Conservation (phyloP, 2,888 invertebrate genomes). For the Andrena dorsata region DNA sequence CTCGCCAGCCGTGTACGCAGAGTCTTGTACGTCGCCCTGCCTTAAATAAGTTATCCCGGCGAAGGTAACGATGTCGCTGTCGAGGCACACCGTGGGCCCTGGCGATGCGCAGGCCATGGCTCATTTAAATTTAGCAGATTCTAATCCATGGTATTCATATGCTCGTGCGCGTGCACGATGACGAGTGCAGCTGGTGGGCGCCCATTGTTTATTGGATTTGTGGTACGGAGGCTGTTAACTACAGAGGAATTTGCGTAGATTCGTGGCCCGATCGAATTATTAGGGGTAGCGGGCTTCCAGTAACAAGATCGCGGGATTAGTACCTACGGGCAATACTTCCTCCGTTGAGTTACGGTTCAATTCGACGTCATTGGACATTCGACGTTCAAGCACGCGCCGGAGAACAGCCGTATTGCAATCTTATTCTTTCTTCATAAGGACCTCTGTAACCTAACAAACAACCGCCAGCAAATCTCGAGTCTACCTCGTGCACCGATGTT, state of each 20-base stretch:
- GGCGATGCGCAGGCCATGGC: conserved; percentile 13
- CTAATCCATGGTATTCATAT: conserved; percentile 38
- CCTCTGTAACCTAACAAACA: conserved; percentile 9
- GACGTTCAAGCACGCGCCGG: too few relatives aligned
- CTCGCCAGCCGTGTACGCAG: conserved; percentile 55
- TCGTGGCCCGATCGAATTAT: neutral
- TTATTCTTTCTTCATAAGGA: neutral
- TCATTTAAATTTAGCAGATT: conserved; percentile 50
- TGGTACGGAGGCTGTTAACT: neutral
- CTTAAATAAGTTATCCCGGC: conserved; percentile 72
- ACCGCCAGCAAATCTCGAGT: conserved; percentile 22
- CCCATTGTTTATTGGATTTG: neutral
- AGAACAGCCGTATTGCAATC: neutral
- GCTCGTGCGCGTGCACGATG: neutral
- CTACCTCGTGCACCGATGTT: conserved; percentile 37
- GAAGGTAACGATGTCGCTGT: conserved; percentile 53
- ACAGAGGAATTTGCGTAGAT: neutral
- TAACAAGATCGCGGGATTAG: too few relatives aligned
- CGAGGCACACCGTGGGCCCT: conserved; percentile 12
- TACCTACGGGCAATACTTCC: too few relatives aligned
- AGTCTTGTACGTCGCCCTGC: conserved; percentile 66
- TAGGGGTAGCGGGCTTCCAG: neutral
- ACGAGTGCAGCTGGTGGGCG: neutral
- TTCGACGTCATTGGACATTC: neutral
- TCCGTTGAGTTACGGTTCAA: neutral